Evolutionary conservation across 2,888 invertebrate genomes (phyloP).

Genomic region (Amiota communis): DNA sequence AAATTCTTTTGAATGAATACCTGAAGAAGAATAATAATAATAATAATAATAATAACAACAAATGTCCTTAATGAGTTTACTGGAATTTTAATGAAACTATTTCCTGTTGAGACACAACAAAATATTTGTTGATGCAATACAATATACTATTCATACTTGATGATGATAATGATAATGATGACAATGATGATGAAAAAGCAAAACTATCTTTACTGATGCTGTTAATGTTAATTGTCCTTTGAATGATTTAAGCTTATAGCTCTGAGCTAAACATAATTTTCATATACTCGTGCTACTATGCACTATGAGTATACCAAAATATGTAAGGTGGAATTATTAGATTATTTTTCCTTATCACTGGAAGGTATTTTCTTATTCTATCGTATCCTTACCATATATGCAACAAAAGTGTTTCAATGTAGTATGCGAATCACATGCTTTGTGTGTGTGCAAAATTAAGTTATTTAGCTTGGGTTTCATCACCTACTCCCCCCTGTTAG

Average conservation of each 20-base stretch:
- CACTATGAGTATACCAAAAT: too few species aligned
- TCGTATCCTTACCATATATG: background rate
- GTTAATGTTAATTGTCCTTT: background rate
- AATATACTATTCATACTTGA: background rate
- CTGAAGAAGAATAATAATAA: background rate
- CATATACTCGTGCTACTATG: conserved; percentile 21
- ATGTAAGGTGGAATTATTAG: conserved; percentile 44
- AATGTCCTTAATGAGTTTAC: conserved; percentile 60
- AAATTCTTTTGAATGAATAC: too few species aligned
- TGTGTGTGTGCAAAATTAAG: conserved; percentile 23
- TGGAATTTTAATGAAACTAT: conserved; percentile 68
- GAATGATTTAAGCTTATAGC: background rate
- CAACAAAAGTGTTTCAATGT: conserved; percentile 1
- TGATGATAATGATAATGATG: conserved; percentile 8
- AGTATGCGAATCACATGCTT: background rate
- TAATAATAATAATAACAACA: background rate
- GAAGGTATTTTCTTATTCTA: background rate
- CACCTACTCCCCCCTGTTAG: background rate
- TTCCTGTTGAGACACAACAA: conserved; percentile 47
- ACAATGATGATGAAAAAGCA: conserved; percentile 4
- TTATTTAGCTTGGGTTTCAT: conserved; percentile 10
- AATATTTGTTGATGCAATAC: background rate
- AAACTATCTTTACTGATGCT: background rate
- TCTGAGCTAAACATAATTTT: conserved; percentile 19
- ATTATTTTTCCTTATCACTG: conserved; percentile 42